Percentiles rank a stretch among this genome's conserved stretches.
These are phyloP conservation scores for Balaenoptera acutorostrata DNA, from an alignment of 2,113 vertebrate species.

Conservation along the genomic window DNA sequence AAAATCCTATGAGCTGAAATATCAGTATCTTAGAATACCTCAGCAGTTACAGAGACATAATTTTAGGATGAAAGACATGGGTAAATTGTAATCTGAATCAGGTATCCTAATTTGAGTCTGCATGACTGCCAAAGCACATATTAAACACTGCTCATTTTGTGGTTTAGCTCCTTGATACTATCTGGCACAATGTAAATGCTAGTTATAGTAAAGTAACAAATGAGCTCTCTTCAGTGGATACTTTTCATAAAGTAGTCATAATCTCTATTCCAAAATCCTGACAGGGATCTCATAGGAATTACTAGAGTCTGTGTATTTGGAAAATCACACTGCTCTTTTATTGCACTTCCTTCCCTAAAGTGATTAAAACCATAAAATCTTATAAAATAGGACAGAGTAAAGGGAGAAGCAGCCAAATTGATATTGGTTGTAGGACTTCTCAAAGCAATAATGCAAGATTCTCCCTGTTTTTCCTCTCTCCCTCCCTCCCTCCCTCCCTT, in stretches of 20 bases:
- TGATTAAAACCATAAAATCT: constrained; percentile 43
- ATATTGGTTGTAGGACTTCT: constrained; percentile 31
- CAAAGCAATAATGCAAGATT: neutral
- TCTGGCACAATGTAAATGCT: neutral
- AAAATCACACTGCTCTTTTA: neutral
- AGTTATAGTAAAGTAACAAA: neutral
- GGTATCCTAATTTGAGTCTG: neutral
- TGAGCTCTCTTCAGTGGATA: neutral
- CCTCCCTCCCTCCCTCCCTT: neutral
- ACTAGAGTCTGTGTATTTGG: neutral
- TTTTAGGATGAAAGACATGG: neutral
- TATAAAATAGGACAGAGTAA: neutral
- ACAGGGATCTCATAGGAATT: neutral
- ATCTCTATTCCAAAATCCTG: constrained; percentile 17
- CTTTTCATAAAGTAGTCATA: neutral
- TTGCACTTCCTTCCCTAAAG: constrained; percentile 24
- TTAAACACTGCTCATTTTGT: neutral
- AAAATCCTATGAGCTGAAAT: neutral
- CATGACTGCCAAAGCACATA: neutral
- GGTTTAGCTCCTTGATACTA: neutral
- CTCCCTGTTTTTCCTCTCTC: neutral
- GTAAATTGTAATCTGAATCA: neutral
- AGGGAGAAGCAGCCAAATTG: neutral
- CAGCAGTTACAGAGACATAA: neutral
- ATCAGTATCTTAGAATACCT: neutral